These are phyloP conservation scores for Eurytoma adleriae DNA, from an alignment of 2,888 invertebrate species.

Conservation along the genomic window DNA sequence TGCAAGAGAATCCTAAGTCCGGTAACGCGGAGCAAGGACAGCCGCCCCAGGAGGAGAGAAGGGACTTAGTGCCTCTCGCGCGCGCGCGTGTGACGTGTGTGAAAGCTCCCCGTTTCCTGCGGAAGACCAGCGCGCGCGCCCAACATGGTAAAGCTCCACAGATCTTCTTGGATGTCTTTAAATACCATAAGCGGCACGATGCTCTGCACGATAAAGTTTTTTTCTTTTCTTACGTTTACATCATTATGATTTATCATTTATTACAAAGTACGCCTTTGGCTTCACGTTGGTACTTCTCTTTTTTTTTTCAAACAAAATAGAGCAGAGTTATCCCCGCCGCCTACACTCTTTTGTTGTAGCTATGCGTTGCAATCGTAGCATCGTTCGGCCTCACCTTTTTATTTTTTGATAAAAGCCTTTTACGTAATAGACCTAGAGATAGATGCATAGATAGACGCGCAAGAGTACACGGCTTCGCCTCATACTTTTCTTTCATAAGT, in stretches of 20 bases:
- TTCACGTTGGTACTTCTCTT: no score
- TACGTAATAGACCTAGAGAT: no score
- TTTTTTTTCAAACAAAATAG: no score
- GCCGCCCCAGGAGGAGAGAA: slow-evolving; percentile 21
- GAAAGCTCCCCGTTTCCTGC: slow-evolving; percentile 35
- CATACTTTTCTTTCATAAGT: no score
- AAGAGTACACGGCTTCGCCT: no score
- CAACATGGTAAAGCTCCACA: slow-evolving; percentile 51
- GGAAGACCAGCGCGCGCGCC: slow-evolving; percentile 38
- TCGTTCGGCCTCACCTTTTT: no score
- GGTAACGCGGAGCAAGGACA: slow-evolving; percentile 54
- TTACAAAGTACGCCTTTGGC: neutral
- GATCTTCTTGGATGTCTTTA: neutral
- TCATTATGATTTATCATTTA: neutral
- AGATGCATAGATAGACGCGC: no score
- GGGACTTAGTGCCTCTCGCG: slow-evolving; percentile 34
- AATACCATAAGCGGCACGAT: neutral
- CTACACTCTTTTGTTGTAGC: no score
- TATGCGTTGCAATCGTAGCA: no score
- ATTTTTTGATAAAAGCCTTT: no score
- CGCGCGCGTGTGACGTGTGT: slow-evolving; percentile 43
- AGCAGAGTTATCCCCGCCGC: no score
- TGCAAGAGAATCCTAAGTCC: slow-evolving; percentile 57
- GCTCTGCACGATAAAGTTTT: slow-evolving; percentile 21
- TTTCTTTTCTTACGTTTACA: neutral